Evolutionary conservation across 2,888 invertebrate species (phyloP), one percentile per base, ranked within the genome.

Genomic region (Junonia oenone): DNA sequence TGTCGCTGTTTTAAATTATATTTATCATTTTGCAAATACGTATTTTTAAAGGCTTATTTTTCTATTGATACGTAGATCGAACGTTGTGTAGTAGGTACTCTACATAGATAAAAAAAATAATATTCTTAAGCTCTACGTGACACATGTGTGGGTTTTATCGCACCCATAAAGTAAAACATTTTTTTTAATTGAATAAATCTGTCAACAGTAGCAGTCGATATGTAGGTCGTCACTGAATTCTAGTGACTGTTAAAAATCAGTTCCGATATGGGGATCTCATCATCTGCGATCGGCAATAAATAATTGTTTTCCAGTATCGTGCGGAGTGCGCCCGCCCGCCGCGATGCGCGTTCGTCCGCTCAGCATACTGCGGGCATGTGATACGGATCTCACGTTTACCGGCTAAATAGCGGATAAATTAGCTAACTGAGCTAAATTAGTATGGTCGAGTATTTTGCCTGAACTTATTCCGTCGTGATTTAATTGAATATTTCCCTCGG

Each of bases 341-440:
- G 75, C 68, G 76, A 80, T 72, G 80, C 74, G 74, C 78, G 75
- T 73, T 69, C 68, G 75, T 76, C 73, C 74, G 77, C 76, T 80
- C 79, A 77, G 79, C 26, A 43, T 22, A 26, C 43, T 50, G 50
- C 55, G 49, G 43, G 15, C 40, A 47, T 53, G 56, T 56, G 87
- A 87, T 87, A 87, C 80, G 78, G 75, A 88, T 87, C 86, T 87
- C 88, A 86, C 87, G 87, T 84, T 85, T 81, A 78, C 83, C 76
- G 73, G 79, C 83, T 84, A 87, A 87, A 85, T 86, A 83, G 76
- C 72, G 76, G 82, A 81, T 87, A 87, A 86, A 84, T 87, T 83
- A 85, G 83, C 79, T 79, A 77, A 81, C 82, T 68, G 74, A 81
- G 74, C 79, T 83, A 80, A 85, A 83, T 85, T 82, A 79, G 78